Percentiles rank a stretch among this genome's conserved stretches.
phyloP scores from a whole-genome alignment of 1,140 invertebrate genomes.

The Drosophila kanapiae region DNA sequence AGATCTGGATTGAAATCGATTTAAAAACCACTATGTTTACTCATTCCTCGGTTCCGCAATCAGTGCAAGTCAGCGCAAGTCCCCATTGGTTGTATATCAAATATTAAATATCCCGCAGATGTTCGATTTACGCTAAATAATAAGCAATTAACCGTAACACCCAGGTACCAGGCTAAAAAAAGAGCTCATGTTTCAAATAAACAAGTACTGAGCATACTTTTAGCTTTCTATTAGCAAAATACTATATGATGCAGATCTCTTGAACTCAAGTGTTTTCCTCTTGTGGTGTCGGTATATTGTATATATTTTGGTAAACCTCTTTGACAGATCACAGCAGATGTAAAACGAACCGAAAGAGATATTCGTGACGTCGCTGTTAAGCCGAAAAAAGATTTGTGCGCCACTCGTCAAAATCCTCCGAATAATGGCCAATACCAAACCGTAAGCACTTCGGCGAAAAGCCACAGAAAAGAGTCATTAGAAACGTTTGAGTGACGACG shows the following conservation, averaged over 20 bases:
- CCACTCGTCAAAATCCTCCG: not conserved
- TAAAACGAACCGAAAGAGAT: constrained; percentile 4
- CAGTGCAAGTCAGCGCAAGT: not conserved
- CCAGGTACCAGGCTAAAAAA: not conserved
- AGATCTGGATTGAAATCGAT: not conserved
- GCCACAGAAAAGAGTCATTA: not conserved
- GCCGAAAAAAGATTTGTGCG: constrained; percentile 1
- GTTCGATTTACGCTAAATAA: not conserved
- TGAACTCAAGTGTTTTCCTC: not conserved
- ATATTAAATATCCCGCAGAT: not conserved
- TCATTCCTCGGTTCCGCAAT: not conserved
- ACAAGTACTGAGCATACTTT: not conserved
- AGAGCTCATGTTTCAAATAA: not conserved
- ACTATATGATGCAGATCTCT: not conserved
- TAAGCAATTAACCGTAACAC: not conserved
- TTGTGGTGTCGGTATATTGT: not conserved
- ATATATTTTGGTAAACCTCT: not conserved
- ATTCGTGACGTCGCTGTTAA: constrained; percentile 3
- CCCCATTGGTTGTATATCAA: not conserved
- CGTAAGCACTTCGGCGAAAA: not conserved
- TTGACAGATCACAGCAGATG: constrained; percentile 12
- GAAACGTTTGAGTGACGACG: not conserved
- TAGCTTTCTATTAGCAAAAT: not conserved
- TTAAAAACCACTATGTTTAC: constrained; percentile 4
- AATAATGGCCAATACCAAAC: not conserved